A percentile compares a stretch with the other conserved stretches of the same genome.
Evolutionary conservation across 2,888 invertebrate species (phyloP).

Genomic region (Ectropis crepuscularia): DNA sequence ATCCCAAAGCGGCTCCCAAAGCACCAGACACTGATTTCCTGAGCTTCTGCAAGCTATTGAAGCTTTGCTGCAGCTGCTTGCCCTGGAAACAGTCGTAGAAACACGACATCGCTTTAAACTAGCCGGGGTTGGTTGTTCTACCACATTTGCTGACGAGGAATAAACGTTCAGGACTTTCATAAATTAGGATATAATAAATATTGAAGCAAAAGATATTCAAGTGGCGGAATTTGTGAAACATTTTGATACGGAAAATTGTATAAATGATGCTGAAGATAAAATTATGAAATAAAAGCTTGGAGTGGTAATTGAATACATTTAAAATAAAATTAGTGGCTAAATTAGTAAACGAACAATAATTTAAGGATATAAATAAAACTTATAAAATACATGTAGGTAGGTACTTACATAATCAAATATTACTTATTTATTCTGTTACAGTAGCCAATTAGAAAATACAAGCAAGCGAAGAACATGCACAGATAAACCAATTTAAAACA

Average conservation of each 20-base stretch:
- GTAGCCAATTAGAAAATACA: background rate
- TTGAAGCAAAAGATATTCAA: background rate
- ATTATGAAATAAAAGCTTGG: too few relatives aligned
- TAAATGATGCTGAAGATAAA: too few relatives aligned
- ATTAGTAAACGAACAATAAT: too few relatives aligned
- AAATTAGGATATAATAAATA: background rate
- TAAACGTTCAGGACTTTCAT: conserved; percentile 56
- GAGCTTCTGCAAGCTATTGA: conserved; percentile 89
- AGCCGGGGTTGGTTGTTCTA: conserved; percentile 58
- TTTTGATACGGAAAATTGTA: too few relatives aligned
- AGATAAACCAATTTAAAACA: background rate
- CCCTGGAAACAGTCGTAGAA: conserved; percentile 84
- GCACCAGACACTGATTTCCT: conserved; percentile 89
- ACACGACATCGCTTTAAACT: conserved; percentile 83
- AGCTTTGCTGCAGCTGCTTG: conserved; percentile 81
- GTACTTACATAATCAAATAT: too few relatives aligned
- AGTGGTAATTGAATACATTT: too few relatives aligned
- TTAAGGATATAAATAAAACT: too few relatives aligned
- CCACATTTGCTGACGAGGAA: conserved; percentile 69
- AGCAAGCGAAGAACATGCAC: conserved; percentile 13
- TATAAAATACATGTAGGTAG: too few relatives aligned
- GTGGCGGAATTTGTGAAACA: background rate
- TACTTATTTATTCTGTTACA: too few relatives aligned
- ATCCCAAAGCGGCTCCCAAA: conserved; percentile 79
- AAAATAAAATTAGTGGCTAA: too few relatives aligned